Evolutionary conservation across 2,113 vertebrate genomes (phyloP), one percentile per base, ranked within the genome.

Genomic region (Echinops telfairi): DNA sequence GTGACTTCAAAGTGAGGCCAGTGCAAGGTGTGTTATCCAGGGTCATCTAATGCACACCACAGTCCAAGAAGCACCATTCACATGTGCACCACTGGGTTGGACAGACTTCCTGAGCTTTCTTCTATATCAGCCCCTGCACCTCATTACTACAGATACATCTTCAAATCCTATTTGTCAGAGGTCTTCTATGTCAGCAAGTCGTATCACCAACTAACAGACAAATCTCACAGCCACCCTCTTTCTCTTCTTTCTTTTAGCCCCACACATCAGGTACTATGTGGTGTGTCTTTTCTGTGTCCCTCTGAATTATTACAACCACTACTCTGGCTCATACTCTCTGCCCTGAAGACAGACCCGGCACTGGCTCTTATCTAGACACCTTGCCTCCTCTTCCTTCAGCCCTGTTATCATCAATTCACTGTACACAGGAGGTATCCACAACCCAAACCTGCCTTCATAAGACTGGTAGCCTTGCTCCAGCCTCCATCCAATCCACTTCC

Each of bases 41-140:
- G 47, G 0, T 60, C 36, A 6, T 29, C 36, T 38, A 33, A 27
- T 27, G 57, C 29, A 27, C 36, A 31, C 33, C 7, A 10, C 17
- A 36, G 33, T 6, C 9, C 73, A 33, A 5, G 2, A 29, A n/a
- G 40, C 57, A 17, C 38, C 2, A 22, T 16, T 29, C 16, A 53
- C 11, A 15, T 2, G 38, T 3, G 2, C 14, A 4, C 6, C 25
- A 60, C 23, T 6, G 33, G 16, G 27, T 76, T 19, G 11, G 15
- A 29, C 0, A 5, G 36, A 33, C 4, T 10, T 31, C 66, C 29
- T 1, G 22, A 62, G 60, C 25, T 6, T 4, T 36, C 36, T 27
- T 40, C 1, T n/a, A 0, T 15, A 6, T 16, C 16, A 1, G 15
- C 4, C 0, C 29, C 62, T 25, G 58, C 7, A 17, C 40, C 85